A percentile compares a stretch with the other conserved stretches of the same genome.
Conservation (phyloP, 2,888 invertebrate species). For the Lasioglossum zephyrum region DNA sequence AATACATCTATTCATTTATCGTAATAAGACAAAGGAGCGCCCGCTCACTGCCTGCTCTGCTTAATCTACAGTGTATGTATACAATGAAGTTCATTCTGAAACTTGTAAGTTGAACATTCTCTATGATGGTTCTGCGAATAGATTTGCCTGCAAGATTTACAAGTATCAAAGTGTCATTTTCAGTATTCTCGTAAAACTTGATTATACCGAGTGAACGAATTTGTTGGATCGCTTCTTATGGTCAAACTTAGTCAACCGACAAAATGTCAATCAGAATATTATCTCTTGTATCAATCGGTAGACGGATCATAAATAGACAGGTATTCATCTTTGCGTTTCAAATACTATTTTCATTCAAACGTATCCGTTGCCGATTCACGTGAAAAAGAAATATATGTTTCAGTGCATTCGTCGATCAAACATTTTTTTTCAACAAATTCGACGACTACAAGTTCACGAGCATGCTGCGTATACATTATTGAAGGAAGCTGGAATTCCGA, state of each 20-base stretch:
- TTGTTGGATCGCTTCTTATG: neutral
- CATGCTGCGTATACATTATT: slow-evolving; percentile 95
- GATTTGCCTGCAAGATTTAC: slow-evolving; percentile 5
- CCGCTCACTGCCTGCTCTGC: slow-evolving; percentile 44
- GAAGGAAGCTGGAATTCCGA: slow-evolving; percentile 92
- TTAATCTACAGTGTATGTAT: slow-evolving; percentile 21
- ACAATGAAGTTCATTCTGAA: slow-evolving; percentile 25
- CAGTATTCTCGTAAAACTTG: neutral
- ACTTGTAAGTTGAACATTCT: slow-evolving; percentile 32
- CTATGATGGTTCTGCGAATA: slow-evolving; percentile 34
- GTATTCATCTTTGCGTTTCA: slow-evolving; percentile 37
- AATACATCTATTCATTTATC: slow-evolving; percentile 42
- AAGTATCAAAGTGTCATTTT: neutral
- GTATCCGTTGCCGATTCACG: neutral
- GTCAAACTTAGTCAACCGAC: slow-evolving; percentile 2
- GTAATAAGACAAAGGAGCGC: slow-evolving; percentile 28
- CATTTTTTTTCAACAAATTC: slow-evolving; percentile 85
- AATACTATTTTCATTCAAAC: neutral
- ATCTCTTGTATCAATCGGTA: slow-evolving; percentile 21
- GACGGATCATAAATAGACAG: slow-evolving; percentile 37
- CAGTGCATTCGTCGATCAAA: slow-evolving; percentile 76
- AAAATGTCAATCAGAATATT: slow-evolving; percentile 46
- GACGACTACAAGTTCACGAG: slow-evolving; percentile 95
- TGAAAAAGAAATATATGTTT: slow-evolving; percentile 14
- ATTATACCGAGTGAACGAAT: neutral